Base-by-base conservation (phyloP, 2,888 invertebrate genomes). In the Tenthredo scrophulariae region DNA sequence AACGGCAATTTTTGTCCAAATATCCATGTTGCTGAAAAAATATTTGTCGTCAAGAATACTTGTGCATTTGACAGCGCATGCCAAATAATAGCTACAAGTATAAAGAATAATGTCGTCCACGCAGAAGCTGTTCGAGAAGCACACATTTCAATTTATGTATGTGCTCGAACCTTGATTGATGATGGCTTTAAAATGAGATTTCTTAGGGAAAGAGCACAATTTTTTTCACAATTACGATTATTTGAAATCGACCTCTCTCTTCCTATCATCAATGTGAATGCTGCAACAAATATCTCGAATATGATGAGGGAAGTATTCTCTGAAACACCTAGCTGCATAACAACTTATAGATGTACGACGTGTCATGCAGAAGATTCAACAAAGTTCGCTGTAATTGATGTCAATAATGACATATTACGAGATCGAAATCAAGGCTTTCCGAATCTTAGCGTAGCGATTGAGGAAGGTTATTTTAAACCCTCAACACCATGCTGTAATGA, bases 11-110 rank as follows among this genome's bases (percentile, higher is more conserved):
- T 75, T 75, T 75, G 75, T 26, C 2, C 43, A 43, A 75, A 75
- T 43, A 26, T 70, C 18, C 84, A 46, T 29, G 6, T 9, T n/a
- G 74, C 37, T 40, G n/a, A 54, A 15, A 33, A 46, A 13, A 84
- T 84, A n/a, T 84, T 46, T 9, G 18, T 84, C 26, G 22, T 74
- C 10, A 67, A n/a, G 7, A 84, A 84, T 84, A 84, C 72, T 26
- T 84, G 84, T 72, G 37, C 74, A 5, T 43, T 84, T 33, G 70
- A 84, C 46, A 84, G 74, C 74, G 22, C 33, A 43, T 84, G 84
- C 13, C 84, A 84, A 74, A 84, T 74, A 46, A 50, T 84, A 84
- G 72, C 84, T n/a, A 72, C 84, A 29, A 70, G 67, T 26, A 72
- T 84, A 33, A 72, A 7, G n/a, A 84, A 84, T 84, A 72, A 72